Percentiles rank a stretch among this genome's conserved stretches.
Evolutionary conservation across 2,888 invertebrate genomes (phyloP).

Genomic region (Acleris laterana): DNA sequence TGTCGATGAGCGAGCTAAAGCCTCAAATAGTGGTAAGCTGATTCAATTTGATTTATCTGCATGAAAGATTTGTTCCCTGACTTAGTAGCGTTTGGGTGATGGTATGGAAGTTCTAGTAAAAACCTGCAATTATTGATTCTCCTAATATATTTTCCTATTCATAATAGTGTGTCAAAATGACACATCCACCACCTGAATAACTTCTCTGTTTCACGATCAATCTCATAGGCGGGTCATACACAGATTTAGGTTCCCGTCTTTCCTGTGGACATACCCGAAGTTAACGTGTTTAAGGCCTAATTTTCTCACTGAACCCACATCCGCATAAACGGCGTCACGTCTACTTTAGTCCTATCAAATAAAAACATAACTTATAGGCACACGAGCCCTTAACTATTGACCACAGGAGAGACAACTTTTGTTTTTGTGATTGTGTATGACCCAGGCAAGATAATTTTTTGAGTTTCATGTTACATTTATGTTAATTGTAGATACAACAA

Average conservation of each 20-base stretch:
- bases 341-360: no score
- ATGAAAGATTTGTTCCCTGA: conserved; percentile 26
- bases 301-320: no score
- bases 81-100: conserved; percentile 31
- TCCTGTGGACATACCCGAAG: no score
- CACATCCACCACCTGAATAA: background rate
- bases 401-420: no score
- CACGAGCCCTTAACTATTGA: no score
- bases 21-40: conserved; percentile 68
- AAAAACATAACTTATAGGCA: no score
- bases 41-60: conserved; percentile 20
- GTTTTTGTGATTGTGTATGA: no score
- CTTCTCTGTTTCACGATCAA: background rate
- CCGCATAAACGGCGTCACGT: no score
- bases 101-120: conserved; percentile 23
- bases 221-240: no score
- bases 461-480: conserved; percentile 72
- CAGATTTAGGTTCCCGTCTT: no score
- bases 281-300: no score
- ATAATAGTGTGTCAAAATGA: conserved; percentile 6
- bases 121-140: conserved; percentile 10
- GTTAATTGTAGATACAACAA: conserved; percentile 83
- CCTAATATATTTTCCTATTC: background rate
- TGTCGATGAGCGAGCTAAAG: conserved; percentile 67
- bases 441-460: conserved; percentile 24